phyloP scores from a whole-genome alignment of 2,797 vertebrate genomes.

The Phoxinus dragarum region DNA sequence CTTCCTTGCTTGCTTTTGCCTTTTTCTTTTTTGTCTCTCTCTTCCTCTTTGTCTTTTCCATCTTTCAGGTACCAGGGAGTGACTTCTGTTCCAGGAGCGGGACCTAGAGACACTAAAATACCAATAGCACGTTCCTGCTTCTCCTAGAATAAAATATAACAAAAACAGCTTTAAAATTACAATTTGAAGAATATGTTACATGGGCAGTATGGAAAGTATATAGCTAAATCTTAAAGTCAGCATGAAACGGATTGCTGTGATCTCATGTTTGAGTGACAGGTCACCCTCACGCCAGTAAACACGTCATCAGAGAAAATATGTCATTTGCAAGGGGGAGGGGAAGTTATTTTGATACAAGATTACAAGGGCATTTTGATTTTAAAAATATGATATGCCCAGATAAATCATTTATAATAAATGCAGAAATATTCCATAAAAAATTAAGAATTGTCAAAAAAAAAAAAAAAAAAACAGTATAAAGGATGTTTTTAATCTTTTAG shows the following conservation, averaged over 20 bases:
- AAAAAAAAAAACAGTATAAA: background rate
- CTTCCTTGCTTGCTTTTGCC: slow-evolving; percentile 62
- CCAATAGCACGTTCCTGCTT: slow-evolving; percentile 88
- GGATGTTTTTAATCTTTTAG: background rate
- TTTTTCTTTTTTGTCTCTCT: slow-evolving; percentile 59
- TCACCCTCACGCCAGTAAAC: background rate
- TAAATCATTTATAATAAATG: background rate
- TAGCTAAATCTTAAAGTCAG: background rate
- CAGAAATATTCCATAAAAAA: background rate
- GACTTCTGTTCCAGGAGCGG: slow-evolving; percentile 82
- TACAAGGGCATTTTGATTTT: background rate
- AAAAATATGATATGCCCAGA: background rate
- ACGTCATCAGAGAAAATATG: too few species aligned
- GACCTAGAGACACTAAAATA: slow-evolving; percentile 88
- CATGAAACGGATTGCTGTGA: background rate
- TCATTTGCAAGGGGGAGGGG: background rate
- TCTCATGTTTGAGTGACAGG: background rate
- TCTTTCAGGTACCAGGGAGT: slow-evolving; percentile 89
- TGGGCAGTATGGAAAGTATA: background rate
- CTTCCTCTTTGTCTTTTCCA: slow-evolving; percentile 58
- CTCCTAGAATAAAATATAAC: slow-evolving; percentile 72
- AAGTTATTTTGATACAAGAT: background rate
- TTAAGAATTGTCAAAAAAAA: background rate
- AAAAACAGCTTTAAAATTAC: background rate
- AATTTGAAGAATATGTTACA: background rate